Evolutionary conservation across 1,140 invertebrate genomes (phyloP), one percentile per base, ranked within the genome.

Genomic region (Drosophila mauritiana): DNA sequence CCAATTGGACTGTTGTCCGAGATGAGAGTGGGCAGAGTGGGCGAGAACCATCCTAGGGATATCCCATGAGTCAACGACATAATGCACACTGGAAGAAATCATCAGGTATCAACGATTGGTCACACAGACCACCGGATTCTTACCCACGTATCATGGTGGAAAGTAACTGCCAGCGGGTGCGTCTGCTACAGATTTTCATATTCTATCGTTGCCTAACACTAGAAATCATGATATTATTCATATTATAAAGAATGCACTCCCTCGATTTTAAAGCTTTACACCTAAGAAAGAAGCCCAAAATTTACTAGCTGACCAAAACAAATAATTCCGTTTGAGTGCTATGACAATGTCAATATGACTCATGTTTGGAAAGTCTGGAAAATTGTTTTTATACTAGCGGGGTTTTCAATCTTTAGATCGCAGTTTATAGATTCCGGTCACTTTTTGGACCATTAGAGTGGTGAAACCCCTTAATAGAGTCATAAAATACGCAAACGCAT

Each of bases 41-140:
- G 64, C 11, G 59, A 65, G 12, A 68, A 65, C 64, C 64, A 68
- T n/a, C 64, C 64, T 20, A 68, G 8, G 1, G n/a, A n/a, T 3
- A 65, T 68, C 1, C 64, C 64, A 25, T 68, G 59, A 13, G 17
- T 5, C 3, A 65, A 1, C 4, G 45, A 4, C 45, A 68, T 27
- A 12, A 52, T 3, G 10, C 59, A 40, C 4, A 10, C 64, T 68
- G 15, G 0, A 12, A 20, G 8, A 3, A 40, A 20, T 13, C 10
- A n/a, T 1, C 7, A 15, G 1, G 1, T 1, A 6, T 43, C 0
- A 25, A 2, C 7, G 11, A 4, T 15, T 25, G 15, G 11, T 10
- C 11, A 8, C 31, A 13, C 2, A 17, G 12, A 42, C 1, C 4
- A 20, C 1, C 12, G 6, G 8, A 10, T 58, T 42, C 10, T 12